phyloP scores from a whole-genome alignment of 2,113 vertebrate genomes.

The Microtus montanus region DNA sequence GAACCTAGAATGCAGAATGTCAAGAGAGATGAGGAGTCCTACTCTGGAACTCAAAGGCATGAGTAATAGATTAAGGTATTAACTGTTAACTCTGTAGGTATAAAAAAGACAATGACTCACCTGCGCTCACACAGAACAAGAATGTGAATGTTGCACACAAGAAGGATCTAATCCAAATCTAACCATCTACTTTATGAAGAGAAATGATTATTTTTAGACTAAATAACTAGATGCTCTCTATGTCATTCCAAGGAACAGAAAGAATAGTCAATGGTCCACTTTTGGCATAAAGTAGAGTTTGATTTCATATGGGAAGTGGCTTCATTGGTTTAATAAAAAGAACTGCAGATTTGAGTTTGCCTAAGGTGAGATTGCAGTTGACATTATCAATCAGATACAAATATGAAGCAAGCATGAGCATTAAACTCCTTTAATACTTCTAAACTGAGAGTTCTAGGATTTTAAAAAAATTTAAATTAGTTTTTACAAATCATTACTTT shows the following conservation, averaged over 20 bases:
- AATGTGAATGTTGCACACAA: background rate
- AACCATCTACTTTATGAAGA: background rate
- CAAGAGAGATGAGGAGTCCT: background rate
- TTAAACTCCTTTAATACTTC: slow-evolving; percentile 25
- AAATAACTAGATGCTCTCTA: background rate
- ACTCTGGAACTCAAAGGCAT: background rate
- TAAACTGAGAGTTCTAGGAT: slow-evolving; percentile 19
- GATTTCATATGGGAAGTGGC: background rate
- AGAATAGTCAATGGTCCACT: background rate
- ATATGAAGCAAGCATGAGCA: background rate
- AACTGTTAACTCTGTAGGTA: background rate
- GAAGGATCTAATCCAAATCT: background rate
- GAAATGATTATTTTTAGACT: background rate
- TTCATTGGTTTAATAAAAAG: background rate
- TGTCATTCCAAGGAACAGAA: background rate
- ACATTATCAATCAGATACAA: background rate
- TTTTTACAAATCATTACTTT: background rate
- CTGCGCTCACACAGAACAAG: background rate
- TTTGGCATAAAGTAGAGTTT: slow-evolving; percentile 2
- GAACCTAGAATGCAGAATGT: background rate
- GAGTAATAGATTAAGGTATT: background rate
- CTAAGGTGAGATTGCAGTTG: background rate
- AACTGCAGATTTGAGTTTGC: background rate
- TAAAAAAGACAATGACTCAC: background rate
- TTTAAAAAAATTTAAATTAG: slow-evolving; percentile 10